Conservation (phyloP, 2,113 vertebrate species). For the Gasterosteus nipponicus region DNA sequence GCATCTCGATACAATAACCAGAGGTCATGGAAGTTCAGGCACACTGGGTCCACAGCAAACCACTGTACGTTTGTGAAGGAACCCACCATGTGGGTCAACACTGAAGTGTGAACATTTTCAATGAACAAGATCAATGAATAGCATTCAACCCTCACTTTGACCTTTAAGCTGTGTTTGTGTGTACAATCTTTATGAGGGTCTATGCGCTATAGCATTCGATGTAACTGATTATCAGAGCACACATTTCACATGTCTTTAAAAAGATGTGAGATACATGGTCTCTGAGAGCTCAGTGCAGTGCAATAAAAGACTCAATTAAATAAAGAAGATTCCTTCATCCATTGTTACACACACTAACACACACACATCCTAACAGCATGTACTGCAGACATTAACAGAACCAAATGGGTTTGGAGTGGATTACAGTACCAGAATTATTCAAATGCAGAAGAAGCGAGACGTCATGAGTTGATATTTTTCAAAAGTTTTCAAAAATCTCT, state of each 20-base stretch:
- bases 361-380: background rate
- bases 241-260: background rate
- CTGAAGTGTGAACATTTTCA: constrained; percentile 6
- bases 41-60: constrained; percentile 28
- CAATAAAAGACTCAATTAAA: background rate
- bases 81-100: constrained; percentile 12
- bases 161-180: background rate
- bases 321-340: background rate
- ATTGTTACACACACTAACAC: background rate
- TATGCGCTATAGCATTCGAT: background rate
- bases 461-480: background rate
- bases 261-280: background rate
- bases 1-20: constrained; percentile 41
- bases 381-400: background rate
- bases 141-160: constrained; percentile 10
- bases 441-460: background rate
- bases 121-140: background rate
- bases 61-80: background rate
- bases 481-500: background rate
- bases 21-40: constrained; percentile 37
- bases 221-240: background rate
- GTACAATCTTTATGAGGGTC: background rate
- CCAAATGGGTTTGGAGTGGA: background rate
- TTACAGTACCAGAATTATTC: background rate
- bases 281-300: background rate